These are phyloP conservation scores for Boloria euphrosyne DNA, from an alignment of 2,888 invertebrate genomes.

Conservation along the genomic window DNA sequence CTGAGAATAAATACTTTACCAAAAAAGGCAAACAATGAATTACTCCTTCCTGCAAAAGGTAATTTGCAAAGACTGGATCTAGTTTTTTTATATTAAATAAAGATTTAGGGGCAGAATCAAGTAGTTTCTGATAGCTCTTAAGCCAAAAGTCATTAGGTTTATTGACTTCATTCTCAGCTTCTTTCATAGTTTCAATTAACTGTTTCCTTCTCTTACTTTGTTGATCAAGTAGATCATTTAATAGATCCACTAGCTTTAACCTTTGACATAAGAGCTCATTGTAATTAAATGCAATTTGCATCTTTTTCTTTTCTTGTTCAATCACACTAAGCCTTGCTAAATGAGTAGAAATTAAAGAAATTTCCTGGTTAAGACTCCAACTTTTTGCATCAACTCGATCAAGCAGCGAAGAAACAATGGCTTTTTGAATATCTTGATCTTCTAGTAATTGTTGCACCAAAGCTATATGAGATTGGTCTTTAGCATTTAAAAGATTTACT, in stretches of 20 bases:
- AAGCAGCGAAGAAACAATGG: conserved; percentile 86
- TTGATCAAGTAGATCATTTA: conserved; percentile 86
- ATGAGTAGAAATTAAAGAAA: conserved; percentile 87
- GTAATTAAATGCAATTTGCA: conserved; percentile 85
- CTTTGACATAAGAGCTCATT: conserved; percentile 87
- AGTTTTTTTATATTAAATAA: conserved; percentile 84
- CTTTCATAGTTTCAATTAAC: conserved; percentile 85
- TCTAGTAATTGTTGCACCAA: conserved; percentile 84
- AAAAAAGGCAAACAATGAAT: conserved; percentile 90
- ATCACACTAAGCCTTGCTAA: conserved; percentile 87
- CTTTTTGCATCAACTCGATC: conserved; percentile 88
- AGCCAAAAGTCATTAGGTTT: conserved; percentile 86
- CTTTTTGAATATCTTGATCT: conserved; percentile 88
- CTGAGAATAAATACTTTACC: conserved; percentile 81
- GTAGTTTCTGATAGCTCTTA: conserved; percentile 90
- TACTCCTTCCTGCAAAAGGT: conserved; percentile 86
- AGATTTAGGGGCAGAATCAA: conserved; percentile 88
- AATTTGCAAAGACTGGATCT: conserved; percentile 86
- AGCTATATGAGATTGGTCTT: conserved; percentile 83
- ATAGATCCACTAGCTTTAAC: conserved; percentile 84
- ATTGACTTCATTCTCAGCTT: conserved; percentile 85
- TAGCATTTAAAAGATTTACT: conserved; percentile 81
- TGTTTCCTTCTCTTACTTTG: conserved; percentile 85
- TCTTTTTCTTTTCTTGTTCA: conserved; percentile 87
- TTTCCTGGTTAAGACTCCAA: conserved; percentile 90